phyloP scores from a whole-genome alignment of 2,797 vertebrate species.

The Arrhamphus sclerolepis region DNA sequence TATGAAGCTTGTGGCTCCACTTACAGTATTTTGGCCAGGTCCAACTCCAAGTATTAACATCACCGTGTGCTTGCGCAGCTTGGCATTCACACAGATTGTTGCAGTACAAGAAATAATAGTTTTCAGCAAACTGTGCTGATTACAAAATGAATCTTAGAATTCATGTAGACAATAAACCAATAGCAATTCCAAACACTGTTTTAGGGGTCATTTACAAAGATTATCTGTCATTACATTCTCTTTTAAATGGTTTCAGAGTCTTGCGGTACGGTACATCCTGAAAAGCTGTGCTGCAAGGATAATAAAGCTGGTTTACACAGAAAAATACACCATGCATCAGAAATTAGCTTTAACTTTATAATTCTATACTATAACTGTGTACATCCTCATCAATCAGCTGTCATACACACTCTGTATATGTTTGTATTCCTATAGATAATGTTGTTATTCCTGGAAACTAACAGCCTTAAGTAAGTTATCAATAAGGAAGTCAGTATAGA shows the following conservation, averaged over 20 bases:
- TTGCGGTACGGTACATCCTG: too few species aligned
- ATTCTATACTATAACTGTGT: neutral
- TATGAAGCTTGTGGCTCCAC: neutral
- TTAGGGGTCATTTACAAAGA: neutral
- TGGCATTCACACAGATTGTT: neutral
- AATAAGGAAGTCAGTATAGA: conserved; percentile 35
- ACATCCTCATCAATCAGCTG: conserved; percentile 1
- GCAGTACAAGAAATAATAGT: neutral
- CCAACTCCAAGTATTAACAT: neutral
- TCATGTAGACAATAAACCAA: neutral
- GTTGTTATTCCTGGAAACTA: conserved; percentile 7
- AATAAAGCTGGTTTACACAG: too few species aligned
- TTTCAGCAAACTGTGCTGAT: neutral
- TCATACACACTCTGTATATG: neutral
- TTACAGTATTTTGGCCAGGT: conserved; percentile 9
- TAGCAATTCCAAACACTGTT: neutral
- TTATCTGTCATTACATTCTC: neutral
- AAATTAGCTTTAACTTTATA: too few species aligned
- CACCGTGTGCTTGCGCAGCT: neutral
- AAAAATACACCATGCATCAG: too few species aligned
- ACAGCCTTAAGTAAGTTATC: conserved; percentile 18
- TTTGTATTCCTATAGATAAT: neutral
- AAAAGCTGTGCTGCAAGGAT: too few species aligned
- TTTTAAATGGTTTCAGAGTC: too few species aligned
- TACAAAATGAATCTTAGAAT: neutral